Percentiles rank a stretch among this genome's conserved stretches.
phyloP scores from a whole-genome alignment of 2,113 vertebrate genomes.

The Toxotes jaculatrix region DNA sequence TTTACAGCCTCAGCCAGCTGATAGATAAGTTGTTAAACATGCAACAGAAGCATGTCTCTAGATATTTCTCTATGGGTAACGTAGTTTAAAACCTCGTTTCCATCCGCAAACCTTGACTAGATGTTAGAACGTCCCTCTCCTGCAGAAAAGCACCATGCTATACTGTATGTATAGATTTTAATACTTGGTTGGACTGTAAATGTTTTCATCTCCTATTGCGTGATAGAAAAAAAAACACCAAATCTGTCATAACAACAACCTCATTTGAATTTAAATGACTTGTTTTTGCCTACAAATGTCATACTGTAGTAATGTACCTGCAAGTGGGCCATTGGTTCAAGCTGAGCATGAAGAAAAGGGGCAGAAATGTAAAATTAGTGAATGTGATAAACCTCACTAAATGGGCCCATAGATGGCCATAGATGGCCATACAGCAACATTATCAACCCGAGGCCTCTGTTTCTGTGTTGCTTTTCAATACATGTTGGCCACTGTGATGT shows the following conservation, averaged over 20 bases:
- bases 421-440: constrained; percentile 5
- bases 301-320: neutral
- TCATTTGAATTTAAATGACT: neutral
- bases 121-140: neutral
- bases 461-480: constrained; percentile 17
- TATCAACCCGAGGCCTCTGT: neutral
- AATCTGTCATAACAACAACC: neutral
- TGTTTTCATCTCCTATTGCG: neutral
- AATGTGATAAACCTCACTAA: constrained; percentile 50
- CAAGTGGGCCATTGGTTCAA: constrained; percentile 6
- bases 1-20: constrained; percentile 31
- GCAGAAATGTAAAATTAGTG: neutral
- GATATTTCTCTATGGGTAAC: constrained; percentile 1
- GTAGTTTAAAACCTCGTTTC: neutral
- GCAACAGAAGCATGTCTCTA: constrained; percentile 37
- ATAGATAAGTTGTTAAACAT: constrained; percentile 34
- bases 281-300: neutral
- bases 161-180: constrained; percentile 3
- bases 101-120: neutral
- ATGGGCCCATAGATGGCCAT: neutral
- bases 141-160: constrained; percentile 2
- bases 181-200: neutral
- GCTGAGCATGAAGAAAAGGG: neutral
- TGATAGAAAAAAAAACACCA: neutral
- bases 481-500: neutral